A percentile compares a stretch with the other conserved stretches of the same genome.
phyloP scores from a whole-genome alignment of 37 sponge, comb jelly and placozoan genomes.

The Halichondria panicea region DNA sequence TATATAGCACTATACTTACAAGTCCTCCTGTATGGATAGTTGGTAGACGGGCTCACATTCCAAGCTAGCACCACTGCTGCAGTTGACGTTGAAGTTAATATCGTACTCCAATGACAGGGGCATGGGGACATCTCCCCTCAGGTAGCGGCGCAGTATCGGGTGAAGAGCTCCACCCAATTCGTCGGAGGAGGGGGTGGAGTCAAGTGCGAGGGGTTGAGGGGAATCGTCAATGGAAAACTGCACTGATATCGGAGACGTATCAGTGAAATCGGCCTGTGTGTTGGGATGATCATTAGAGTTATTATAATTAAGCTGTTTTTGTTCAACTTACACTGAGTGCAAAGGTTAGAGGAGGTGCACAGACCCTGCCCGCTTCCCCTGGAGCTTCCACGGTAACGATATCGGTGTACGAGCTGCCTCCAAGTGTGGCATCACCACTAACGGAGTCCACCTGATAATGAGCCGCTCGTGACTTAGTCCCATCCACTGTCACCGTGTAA shows the following conservation, averaged over 20 bases:
- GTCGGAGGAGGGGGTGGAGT: neutral
- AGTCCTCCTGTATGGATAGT: neutral
- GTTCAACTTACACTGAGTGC: constrained; percentile 23
- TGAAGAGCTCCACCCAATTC: constrained; percentile 34
- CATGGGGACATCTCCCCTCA: constrained; percentile 8
- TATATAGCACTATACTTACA: neutral
- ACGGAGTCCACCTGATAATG: neutral
- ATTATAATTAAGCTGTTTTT: neutral
- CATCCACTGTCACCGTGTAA: constrained; percentile 25
- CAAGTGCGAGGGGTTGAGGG: constrained; percentile 4
- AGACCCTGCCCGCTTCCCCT: constrained; percentile 2
- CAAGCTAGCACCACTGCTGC: neutral
- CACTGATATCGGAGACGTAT: constrained; percentile 38
- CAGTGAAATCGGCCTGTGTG: constrained; percentile 43
- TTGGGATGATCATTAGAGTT: neutral
- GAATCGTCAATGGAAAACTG: constrained; percentile 7
- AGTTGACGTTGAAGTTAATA: constrained; percentile 12
- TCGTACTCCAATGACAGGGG: neutral
- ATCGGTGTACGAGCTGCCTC: neutral
- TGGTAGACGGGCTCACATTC: constrained; percentile 31
- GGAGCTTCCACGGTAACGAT: constrained; percentile 1
- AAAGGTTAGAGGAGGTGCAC: constrained; percentile 21
- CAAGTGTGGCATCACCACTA: neutral
- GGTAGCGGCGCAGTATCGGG: constrained; percentile 21
- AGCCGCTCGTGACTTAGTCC: neutral